Evolutionary conservation across 2,888 invertebrate species (phyloP).

Genomic region (Anaspis maculata): DNA sequence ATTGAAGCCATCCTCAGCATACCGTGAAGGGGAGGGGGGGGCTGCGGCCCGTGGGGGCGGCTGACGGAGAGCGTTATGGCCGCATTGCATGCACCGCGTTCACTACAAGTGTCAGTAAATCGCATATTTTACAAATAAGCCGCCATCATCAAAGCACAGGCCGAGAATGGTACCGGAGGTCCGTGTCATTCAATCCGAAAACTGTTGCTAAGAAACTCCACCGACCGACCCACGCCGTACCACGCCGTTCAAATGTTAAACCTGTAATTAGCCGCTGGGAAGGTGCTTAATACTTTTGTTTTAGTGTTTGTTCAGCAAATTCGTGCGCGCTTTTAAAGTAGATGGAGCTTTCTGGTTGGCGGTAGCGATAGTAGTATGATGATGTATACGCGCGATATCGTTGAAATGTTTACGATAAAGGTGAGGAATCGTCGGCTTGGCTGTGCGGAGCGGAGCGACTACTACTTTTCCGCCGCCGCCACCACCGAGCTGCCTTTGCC

Average conservation of each 20-base stretch:
- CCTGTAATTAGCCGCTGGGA: conserved; percentile 26
- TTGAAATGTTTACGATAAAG: conserved; percentile 18
- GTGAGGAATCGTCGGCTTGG: conserved; percentile 17
- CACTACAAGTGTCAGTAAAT: conserved; percentile 33
- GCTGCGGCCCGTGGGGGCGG: no score
- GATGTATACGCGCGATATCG: conserved; percentile 11
- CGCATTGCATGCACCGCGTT: conserved; percentile 31
- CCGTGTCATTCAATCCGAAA: conserved; percentile 27
- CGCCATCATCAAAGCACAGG: conserved; percentile 21
- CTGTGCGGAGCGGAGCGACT: no score
- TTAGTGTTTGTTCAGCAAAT: conserved; percentile 20
- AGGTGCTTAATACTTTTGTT: conserved; percentile 30
- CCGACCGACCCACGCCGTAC: conserved; percentile 23
- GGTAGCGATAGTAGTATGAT: no score
- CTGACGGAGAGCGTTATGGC: conserved; percentile 26
- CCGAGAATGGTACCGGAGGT: conserved; percentile 23
- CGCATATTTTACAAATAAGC: conserved; percentile 31
- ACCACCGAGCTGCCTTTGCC: no score
- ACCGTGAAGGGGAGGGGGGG: conserved; percentile 7
- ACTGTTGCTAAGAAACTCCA: conserved; percentile 28
- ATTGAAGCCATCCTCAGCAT: conserved; percentile 14
- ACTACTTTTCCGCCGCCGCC: conserved; percentile 9
- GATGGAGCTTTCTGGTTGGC: conserved; percentile 16
- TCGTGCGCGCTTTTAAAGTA: conserved; percentile 19
- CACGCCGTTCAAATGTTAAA: conserved; percentile 31